Base-by-base conservation (phyloP, 1,140 invertebrate genomes). In the Drosophila sproati region DNA sequence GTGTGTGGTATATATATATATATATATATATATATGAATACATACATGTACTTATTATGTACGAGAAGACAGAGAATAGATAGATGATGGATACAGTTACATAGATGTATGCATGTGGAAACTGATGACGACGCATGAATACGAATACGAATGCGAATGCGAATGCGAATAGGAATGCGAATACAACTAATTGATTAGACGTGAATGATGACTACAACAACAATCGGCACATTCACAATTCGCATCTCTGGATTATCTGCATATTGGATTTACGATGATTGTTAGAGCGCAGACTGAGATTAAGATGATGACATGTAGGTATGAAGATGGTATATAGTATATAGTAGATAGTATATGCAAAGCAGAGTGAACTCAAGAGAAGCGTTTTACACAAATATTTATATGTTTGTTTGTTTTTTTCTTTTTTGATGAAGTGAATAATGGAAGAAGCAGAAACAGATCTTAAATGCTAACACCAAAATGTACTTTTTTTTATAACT, bases 61-160 rank as follows among this genome's bases (percentile, higher is more conserved):
- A 79, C 77, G 72, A 80, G 62, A 66, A 77, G 74, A 82, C 73
- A 78, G 75, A 68, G 50, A 47, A 70, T 63, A 41, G 63, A 60
- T 45, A 56, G 52, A 47, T 68, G 35, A 60, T 60, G 34, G 34
- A 29, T 62, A 31, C 55, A 67, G 48, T 56, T 66, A 56, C 35
- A 34, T 28, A 56, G 52, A 39, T 20, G 37, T 39, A 39, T 7
- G 12, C 55, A 34, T 51, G 41, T 43, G 68, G 20, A 51, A 34
- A 34, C 31, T 4, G 29, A 61, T 41, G 66, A 37, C 48, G 66
- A 10, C 56, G 47, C 47, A 69, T 60, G 56, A 69, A 52, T 52
- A 52, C 32, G 4, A 43, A 47, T 61, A 10, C 55, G 20, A 20
- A 41, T 41, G 39, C 37, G 54, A 20, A 39, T 34, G 20, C 8